A percentile compares a stretch with the other conserved stretches of the same genome.
These are phyloP conservation scores for Neria commutata DNA, from an alignment of 2,888 invertebrate species.

Conservation along the genomic window DNA sequence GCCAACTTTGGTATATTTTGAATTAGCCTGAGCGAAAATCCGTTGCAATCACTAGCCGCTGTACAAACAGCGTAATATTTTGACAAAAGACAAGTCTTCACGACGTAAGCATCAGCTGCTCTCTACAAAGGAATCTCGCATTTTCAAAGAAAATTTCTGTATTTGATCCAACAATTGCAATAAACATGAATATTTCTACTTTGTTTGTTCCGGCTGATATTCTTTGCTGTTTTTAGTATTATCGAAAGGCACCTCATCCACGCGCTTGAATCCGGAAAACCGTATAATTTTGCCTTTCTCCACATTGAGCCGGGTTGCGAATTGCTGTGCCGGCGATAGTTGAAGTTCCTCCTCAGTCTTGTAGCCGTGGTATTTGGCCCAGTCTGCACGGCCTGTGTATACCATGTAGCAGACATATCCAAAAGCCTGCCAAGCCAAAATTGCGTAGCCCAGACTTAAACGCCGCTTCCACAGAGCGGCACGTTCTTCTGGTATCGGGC, in stretches of 20 bases:
- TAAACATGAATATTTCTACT: too few species aligned
- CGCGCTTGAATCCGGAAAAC: conserved; percentile 48
- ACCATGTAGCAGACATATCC: conserved; percentile 68
- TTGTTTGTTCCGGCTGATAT: not conserved
- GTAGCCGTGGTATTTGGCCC: conserved; percentile 71
- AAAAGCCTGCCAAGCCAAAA: conserved; percentile 76
- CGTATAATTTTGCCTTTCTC: conserved; percentile 59
- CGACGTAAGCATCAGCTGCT: too few species aligned
- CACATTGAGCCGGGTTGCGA: conserved; percentile 48
- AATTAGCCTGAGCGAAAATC: too few species aligned
- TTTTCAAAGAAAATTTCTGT: too few species aligned
- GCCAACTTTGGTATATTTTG: too few species aligned
- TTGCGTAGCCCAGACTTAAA: conserved; percentile 68
- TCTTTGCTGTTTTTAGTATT: conserved; percentile 24
- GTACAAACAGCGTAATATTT: too few species aligned
- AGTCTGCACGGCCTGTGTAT: conserved; percentile 69
- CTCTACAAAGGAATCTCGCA: too few species aligned
- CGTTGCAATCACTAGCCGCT: too few species aligned
- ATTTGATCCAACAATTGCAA: too few species aligned
- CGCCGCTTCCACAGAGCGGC: conserved; percentile 69
- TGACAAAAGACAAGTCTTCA: too few species aligned
- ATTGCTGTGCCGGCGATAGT: conserved; percentile 63
- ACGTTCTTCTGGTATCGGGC: conserved; percentile 63
- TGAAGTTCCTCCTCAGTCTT: conserved; percentile 68
- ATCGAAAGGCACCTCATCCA: conserved; percentile 51